Base-by-base conservation (phyloP, 1,140 invertebrate species). In the Sycobia sp. region DNA sequence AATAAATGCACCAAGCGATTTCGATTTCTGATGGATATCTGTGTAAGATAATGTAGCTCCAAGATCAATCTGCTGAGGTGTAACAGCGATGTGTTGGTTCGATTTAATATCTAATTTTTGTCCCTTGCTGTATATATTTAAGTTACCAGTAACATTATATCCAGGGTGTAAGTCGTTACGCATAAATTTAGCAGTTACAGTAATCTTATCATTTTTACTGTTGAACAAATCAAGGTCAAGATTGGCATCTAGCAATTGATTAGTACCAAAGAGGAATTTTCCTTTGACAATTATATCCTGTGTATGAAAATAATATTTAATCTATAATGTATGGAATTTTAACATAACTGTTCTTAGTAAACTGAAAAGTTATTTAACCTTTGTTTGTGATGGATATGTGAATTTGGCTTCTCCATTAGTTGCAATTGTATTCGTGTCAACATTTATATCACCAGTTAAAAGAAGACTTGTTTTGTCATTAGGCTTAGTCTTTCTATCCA, bases 401-500 rank as follows among this genome's bases (percentile, higher is more conserved):
- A 91, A 83, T 70, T 85, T 86, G 0, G 87, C 67, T 60, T 88
- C 84, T 5, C 86, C 86, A 5, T 76, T 80, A 1, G 85, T 62
- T 7, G 78, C 82, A 18, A 84, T 66, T 4, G 77, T 66, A 38
- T 84, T 77, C 25, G 82, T 76, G 3, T 86, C 83, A 23, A 77
- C 69, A 27, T 80, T 77, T 0, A 85, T 58, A 57, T 88, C 84
- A 11, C 85, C 75, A 36, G 61, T 74, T 20, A 83, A 77, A 13
- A 76, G 73, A 0, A 86, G 65, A 8, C 79, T 79, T 2, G 86
- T 85, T 71, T 88, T 90, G 13, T 88, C 84, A 23, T 86, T 82
- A 0, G 90, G 89, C 41, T 87, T 84, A 54, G 85, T 85, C 60
- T 87, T 85, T 69, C 91, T 90, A 76, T 93, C 88, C 13, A 90